These are phyloP conservation scores for Tenualosa ilisha DNA, from an alignment of 2,797 vertebrate genomes.

Conservation along the genomic window DNA sequence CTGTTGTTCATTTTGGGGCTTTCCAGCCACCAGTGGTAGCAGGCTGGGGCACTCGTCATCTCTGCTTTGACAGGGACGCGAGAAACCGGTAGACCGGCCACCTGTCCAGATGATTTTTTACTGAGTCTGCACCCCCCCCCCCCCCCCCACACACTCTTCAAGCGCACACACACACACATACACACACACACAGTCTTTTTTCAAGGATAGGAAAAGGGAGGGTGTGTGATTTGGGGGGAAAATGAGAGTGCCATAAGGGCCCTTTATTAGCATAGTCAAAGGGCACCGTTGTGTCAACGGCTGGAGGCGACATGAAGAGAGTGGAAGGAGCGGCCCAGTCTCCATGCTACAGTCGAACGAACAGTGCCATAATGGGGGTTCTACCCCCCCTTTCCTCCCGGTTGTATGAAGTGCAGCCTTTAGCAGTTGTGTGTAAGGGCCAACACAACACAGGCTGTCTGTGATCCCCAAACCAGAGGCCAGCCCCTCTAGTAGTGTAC, in stretches of 20 bases:
- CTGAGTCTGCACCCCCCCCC: conserved; percentile 30
- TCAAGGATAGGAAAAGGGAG: conserved; percentile 30
- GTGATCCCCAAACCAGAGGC: neutral
- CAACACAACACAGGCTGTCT: neutral
- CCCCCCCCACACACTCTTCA: neutral
- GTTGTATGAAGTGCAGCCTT: neutral
- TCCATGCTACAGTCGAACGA: conserved; percentile 38
- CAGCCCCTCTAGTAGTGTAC: neutral
- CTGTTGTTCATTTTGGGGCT: conserved; percentile 71
- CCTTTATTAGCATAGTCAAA: conserved; percentile 57
- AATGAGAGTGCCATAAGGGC: conserved; percentile 67
- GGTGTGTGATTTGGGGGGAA: conserved; percentile 44
- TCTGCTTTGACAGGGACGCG: conserved; percentile 60
- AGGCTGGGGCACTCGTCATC: conserved; percentile 38
- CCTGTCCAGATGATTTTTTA: conserved; percentile 74
- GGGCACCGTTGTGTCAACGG: conserved; percentile 58
- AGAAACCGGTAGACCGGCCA: conserved; percentile 75
- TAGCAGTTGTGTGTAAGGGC: neutral
- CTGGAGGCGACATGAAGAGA: conserved; percentile 49
- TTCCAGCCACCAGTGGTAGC: conserved; percentile 65
- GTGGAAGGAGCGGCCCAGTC: neutral
- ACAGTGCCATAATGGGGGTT: conserved; percentile 26
- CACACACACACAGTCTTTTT: neutral
- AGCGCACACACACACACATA: neutral
- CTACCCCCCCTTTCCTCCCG: neutral